Evolutionary conservation across 2,113 vertebrate species (phyloP).

Genomic region (Trogon surrucura): DNA sequence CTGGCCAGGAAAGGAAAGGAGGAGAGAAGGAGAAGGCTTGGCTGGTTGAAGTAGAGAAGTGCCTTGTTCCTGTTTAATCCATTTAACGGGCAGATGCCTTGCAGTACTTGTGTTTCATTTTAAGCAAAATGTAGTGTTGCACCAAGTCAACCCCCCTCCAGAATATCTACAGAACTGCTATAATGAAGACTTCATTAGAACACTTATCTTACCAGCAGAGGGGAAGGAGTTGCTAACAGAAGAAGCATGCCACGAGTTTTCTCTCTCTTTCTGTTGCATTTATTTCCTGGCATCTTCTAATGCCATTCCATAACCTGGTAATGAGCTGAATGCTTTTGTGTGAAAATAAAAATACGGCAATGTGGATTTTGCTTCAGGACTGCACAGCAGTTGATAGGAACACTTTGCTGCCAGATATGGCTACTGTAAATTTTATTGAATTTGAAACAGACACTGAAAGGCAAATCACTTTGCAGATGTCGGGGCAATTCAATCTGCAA

Average conservation of each 20-base stretch:
- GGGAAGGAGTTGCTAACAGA: not conserved
- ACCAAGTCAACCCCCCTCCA: not conserved
- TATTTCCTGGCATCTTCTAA: not conserved
- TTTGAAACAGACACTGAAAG: slow-evolving; percentile 40
- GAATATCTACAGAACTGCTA: not conserved
- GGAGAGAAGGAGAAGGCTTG: not conserved
- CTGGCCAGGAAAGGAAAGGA: not conserved
- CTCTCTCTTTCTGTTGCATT: not conserved
- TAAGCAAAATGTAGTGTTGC: not conserved
- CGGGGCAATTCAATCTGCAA: slow-evolving; percentile 15
- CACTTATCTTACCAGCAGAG: not conserved
- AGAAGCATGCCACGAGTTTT: not conserved
- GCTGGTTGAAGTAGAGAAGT: not conserved
- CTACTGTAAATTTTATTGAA: slow-evolving; percentile 52
- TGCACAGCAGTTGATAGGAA: not conserved
- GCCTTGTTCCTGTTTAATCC: not conserved
- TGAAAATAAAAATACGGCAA: not conserved
- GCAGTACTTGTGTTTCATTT: not conserved
- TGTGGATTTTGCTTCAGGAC: not conserved
- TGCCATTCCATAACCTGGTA: not conserved
- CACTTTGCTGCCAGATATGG: slow-evolving; percentile 31
- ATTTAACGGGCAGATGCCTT: not conserved
- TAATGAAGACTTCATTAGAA: not conserved
- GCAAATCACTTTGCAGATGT: slow-evolving; percentile 38
- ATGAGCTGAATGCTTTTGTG: not conserved